phyloP scores from a whole-genome alignment of 2,797 vertebrate species.

The Pagetopsis macropterus region DNA sequence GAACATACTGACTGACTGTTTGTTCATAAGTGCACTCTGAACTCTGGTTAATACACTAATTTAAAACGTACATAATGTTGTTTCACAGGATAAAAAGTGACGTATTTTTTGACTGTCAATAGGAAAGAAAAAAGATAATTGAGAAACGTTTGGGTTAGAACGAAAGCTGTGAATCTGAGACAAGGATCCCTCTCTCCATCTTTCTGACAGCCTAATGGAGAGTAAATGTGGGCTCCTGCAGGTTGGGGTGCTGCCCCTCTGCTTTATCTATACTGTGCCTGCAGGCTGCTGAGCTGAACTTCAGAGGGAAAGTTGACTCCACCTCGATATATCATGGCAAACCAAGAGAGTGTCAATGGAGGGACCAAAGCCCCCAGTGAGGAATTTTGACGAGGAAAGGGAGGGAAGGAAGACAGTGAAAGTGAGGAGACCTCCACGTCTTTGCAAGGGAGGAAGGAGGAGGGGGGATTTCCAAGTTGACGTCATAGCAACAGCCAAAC shows the following conservation, averaged over 20 bases:
- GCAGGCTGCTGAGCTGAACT: conserved; percentile 37
- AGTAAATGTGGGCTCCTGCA: conserved; percentile 62
- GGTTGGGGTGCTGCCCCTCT: conserved; percentile 34
- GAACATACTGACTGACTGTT: conserved; percentile 9
- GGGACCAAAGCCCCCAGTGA: conserved; percentile 37
- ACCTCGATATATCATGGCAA: conserved; percentile 58
- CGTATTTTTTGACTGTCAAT: conserved; percentile 2
- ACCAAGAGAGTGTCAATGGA: conserved; percentile 60
- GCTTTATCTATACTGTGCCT: conserved; percentile 55
- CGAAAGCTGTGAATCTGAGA: conserved; percentile 13
- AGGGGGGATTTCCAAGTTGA: conserved; percentile 42
- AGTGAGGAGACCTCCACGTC: conserved; percentile 43
- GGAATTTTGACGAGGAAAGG: conserved; percentile 48
- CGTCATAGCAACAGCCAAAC: conserved; percentile 69
- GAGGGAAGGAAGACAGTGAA: conserved; percentile 43
- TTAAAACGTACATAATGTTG: neutral
- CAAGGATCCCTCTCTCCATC: conserved; percentile 29
- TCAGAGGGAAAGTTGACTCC: conserved; percentile 56
- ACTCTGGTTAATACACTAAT: neutral
- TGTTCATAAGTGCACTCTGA: neutral
- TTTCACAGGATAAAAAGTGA: conserved; percentile 30
- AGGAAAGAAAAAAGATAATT: neutral
- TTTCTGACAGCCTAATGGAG: conserved; percentile 54
- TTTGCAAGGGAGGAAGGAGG: neutral
- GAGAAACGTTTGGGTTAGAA: neutral